Evolutionary conservation across 2,888 invertebrate species (phyloP), one percentile per base, ranked within the genome.

Genomic region (Lacanobia oleracea): DNA sequence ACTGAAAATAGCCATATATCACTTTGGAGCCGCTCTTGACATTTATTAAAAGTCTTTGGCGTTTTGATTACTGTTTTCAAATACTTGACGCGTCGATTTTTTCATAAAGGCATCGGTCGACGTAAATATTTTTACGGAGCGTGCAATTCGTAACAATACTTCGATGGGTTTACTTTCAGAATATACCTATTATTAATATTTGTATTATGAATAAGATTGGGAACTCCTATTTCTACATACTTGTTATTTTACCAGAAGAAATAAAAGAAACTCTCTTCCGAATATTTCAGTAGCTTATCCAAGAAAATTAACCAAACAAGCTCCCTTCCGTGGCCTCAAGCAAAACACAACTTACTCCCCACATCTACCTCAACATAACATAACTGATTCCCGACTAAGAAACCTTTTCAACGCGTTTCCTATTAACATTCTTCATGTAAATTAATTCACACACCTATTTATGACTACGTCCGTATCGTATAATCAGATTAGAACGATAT

Each of bases 21-120:
- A 93, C 86, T 89, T 89, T 87, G 86, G 77, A 89, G 85, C 90
- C 87, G 87, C 80, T 83, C 77, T 86, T 92, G 93, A 93, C 93
- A 91, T 93, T 93, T 93, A 93, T 93, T 93, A 92, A 93, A 92
- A 91, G 87, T 89, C 88, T 87, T 89, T 85, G 86, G 84, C 87
- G 79, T 84, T 89, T 89, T 90, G 88, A 92, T 93, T 90, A 89
- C 87, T 86, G 79, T 88, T 87, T 88, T 87, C 81, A 83, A 87
- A 86, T 86, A 81, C 86, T 85, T 65, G 72, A 72, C 51, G 63
- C 66, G 67, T 74, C 77, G 68, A 85, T 85, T 84, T 80, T 80
- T 83, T 79, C 79, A 84, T 82, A 75, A 80, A 72, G 74, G 68
- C 56, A 5, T 33, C 5, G 33, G 64, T 33, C 56, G 48, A 61